phyloP scores from a whole-genome alignment of 2,797 vertebrate genomes.

The Helostoma temminkii region DNA sequence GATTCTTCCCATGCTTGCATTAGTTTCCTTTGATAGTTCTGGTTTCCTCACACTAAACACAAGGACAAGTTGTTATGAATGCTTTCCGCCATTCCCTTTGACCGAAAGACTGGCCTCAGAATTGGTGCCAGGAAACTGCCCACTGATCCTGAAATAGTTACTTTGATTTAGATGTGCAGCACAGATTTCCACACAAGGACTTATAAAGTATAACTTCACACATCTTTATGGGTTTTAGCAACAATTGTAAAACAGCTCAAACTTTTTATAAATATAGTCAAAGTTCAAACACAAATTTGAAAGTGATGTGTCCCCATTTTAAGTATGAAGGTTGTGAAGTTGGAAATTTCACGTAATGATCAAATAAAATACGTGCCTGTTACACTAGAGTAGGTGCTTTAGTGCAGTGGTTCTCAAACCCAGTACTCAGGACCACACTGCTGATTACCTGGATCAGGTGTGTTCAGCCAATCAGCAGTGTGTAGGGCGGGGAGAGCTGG shows the following conservation, averaged over 20 bases:
- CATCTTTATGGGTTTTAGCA: not conserved
- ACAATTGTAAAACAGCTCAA: not conserved
- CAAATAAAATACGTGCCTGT: not conserved
- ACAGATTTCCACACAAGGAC: not conserved
- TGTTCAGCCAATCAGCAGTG: no score
- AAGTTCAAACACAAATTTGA: not conserved
- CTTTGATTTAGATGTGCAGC: not conserved
- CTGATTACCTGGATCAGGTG: no score
- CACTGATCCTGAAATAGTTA: constrained; percentile 9
- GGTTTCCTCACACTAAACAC: not conserved
- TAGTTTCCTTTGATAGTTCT: not conserved
- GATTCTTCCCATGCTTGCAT: not conserved
- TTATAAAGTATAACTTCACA: not conserved
- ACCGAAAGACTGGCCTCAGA: constrained; percentile 2
- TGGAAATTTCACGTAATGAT: not conserved
- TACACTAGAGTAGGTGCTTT: no score
- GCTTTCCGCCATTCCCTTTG: not conserved
- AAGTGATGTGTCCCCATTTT: not conserved
- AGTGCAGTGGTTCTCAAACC: no score
- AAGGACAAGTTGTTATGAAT: constrained; percentile 9
- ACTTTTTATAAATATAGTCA: not conserved
- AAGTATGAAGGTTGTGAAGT: not conserved
- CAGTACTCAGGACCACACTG: no score
- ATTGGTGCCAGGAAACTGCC: not conserved
- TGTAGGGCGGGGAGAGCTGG: no score